phyloP scores from a whole-genome alignment of 2,888 invertebrate species.

The Chesias legatella region DNA sequence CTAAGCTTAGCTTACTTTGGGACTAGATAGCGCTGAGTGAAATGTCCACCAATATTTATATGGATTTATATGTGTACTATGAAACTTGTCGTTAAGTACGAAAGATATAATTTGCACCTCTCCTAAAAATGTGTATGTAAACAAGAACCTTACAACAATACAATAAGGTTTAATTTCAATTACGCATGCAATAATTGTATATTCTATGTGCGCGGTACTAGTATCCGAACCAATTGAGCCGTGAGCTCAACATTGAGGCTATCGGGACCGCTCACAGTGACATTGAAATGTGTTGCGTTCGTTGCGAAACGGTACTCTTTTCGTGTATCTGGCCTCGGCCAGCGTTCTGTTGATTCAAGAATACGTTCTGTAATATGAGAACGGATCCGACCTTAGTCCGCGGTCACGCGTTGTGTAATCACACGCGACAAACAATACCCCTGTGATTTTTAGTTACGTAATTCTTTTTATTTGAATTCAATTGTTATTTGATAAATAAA shows the following conservation, averaged over 20 bases:
- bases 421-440: conserved; percentile 68
- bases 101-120: no score
- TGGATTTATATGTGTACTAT: no score
- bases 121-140: conserved; percentile 5
- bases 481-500: conserved; percentile 42
- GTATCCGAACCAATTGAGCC: conserved; percentile 25
- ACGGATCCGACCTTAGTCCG: conserved; percentile 75
- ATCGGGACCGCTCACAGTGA: conserved; percentile 61
- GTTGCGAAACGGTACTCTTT: conserved; percentile 77
- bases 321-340: conserved; percentile 65
- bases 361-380: conserved; percentile 78
- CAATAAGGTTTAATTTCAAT: conserved; percentile 16
- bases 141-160: conserved; percentile 12
- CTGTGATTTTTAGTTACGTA: conserved; percentile 52
- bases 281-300: conserved; percentile 68
- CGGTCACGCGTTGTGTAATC: conserved; percentile 74
- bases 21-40: no score
- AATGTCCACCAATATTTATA: no score
- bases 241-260: conserved; percentile 27
- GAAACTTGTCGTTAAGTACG: no score
- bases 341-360: conserved; percentile 69
- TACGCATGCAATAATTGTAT: conserved; percentile 15
- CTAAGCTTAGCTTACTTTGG: no score
- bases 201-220: conserved; percentile 17
- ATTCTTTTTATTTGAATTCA: conserved; percentile 36